Conservation (phyloP, 2,113 vertebrate genomes). For the Brienomyrus longianalis region DNA sequence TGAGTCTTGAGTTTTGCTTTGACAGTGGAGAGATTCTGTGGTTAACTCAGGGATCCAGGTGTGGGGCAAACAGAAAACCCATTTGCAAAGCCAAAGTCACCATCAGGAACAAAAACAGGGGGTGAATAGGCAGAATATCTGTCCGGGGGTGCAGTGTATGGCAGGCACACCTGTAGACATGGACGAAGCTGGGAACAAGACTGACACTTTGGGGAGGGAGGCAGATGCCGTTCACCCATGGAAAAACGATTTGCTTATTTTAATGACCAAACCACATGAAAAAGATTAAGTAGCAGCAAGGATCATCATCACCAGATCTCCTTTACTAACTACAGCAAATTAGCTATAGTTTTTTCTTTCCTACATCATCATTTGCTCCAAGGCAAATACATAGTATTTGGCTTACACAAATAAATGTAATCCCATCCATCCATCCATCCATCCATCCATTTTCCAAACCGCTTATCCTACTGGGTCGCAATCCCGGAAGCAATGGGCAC, state of each 20-base stretch:
- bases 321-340: not conserved
- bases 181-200: not conserved
- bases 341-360: not conserved
- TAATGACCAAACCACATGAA: not conserved
- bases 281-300: not conserved
- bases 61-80: not conserved
- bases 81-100: not conserved
- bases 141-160: not conserved
- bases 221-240: not conserved
- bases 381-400: not conserved
- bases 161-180: not conserved
- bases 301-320: not conserved
- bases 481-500: too few relatives aligned
- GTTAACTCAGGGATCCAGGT: not conserved
- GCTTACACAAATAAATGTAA: not conserved
- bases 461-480: too few relatives aligned
- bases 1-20: not conserved
- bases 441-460: too few relatives aligned
- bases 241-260: not conserved
- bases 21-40: not conserved
- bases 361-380: not conserved
- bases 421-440: too few relatives aligned
- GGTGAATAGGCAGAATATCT: not conserved
- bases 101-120: not conserved
- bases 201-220: not conserved